A percentile compares a stretch with the other conserved stretches of the same genome.
Conservation (phyloP, 2,113 vertebrate genomes). For the Australoheros scitulus region DNA sequence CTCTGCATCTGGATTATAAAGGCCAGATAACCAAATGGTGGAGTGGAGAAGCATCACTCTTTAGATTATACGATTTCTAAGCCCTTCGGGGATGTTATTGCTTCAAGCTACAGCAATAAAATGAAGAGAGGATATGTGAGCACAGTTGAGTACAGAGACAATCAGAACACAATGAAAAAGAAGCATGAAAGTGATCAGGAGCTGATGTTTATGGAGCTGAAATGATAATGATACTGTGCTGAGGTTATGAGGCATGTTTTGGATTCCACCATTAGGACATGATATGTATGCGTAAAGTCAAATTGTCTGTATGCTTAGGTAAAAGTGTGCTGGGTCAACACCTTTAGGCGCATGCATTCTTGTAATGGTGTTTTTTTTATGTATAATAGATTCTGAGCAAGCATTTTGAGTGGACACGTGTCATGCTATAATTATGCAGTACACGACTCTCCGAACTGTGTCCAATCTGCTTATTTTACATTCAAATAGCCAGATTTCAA, state of each 20-base stretch:
- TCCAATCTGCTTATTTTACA: slow-evolving; percentile 1
- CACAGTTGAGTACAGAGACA: slow-evolving; percentile 3
- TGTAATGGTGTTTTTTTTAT: neutral
- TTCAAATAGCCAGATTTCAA: slow-evolving; percentile 5
- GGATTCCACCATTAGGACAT: too few species aligned
- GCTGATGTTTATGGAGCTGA: neutral
- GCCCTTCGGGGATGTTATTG: neutral
- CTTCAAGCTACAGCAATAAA: slow-evolving; percentile 26
- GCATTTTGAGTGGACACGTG: neutral
- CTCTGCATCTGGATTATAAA: slow-evolving; percentile 44
- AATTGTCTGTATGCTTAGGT: too few species aligned
- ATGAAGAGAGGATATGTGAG: neutral
- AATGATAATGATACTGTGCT: neutral
- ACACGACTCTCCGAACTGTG: neutral
- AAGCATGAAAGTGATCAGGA: neutral
- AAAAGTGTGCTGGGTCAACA: neutral
- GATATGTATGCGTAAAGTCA: too few species aligned
- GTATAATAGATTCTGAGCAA: neutral
- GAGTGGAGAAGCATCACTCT: slow-evolving; percentile 2
- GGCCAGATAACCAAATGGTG: slow-evolving; percentile 1
- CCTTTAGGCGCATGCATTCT: neutral
- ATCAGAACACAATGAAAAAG: neutral
- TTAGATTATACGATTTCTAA: slow-evolving; percentile 24
- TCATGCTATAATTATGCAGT: neutral
- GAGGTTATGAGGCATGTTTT: too few species aligned